Evolutionary conservation across 2,113 vertebrate species (phyloP), one percentile per base, ranked within the genome.

Genomic region (Gila orcuttii): DNA sequence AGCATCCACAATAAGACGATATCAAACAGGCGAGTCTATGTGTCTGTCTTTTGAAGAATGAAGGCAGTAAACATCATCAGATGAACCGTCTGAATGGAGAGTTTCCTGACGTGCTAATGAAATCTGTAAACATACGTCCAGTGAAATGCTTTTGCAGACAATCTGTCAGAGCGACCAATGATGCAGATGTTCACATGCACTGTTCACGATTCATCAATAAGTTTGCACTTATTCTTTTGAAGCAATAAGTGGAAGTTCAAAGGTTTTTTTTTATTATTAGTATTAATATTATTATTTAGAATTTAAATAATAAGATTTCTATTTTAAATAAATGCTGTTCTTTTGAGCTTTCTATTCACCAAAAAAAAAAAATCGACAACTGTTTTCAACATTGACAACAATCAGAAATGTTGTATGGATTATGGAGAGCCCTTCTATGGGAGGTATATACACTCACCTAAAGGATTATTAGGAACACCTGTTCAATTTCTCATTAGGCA

Each of bases 21-120:
- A 74, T 45, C 71, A 74, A 74, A 25, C 42, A 47, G 23, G 12
- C 71, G 21, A 8, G 71, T 1, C 23, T 47, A 15, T 74, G 17
- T 74, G 71, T 74, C n/a, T 47, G 39, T 3, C 68, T 47, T 47
- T 47, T 74, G n/a, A 74, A 47, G 42, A 74, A 47, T 25, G 71
- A 74, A 47, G 42, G 12, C 71, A 25, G 25, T n/a, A 74, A 47
- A 47, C 39, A 55, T 77, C 47, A 5, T 5, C 25, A 31, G 74
- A 76, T 21, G 74, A 77, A 55, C 33, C 23, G 11, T 7, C n/a
- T 74, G 23, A 47, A 74, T 74, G 36, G 10, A 13, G 66, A 68
- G 21, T 74, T 45, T 45, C 36, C 23, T n/a, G 71, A 45, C 6
- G 10, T n/a, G 5, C 12, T 74, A n/a, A 74, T 74, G 23, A 47